Percentiles rank a stretch among this genome's conserved stretches.
Conservation (phyloP, 2,113 vertebrate genomes). For the Bos taurus region ARS-UCD2.0 NC_037343.1:77209501-77210000, state of each 20-base stretch:
- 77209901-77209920: conserved; percentile 67
- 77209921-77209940: conserved; percentile 7
- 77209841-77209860: conserved; percentile 50
- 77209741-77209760: conserved; percentile 93
- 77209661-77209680: conserved; percentile 85
- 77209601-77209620: neutral
- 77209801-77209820: conserved; percentile 50
- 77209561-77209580: neutral
- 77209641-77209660: neutral
- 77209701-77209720: conserved; percentile 98
- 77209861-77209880: conserved; percentile 62
- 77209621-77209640: neutral
- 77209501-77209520: neutral
- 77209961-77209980: neutral
- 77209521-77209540: neutral
- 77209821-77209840: conserved; percentile 54
- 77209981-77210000: neutral
- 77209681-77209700: conserved; percentile 97
- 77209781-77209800: conserved; percentile 77
- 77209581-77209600: neutral
- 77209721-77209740: conserved; percentile 96
- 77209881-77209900: conserved; percentile 77
- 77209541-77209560: neutral
- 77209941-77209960: neutral
- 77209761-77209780: conserved; percentile 89